Base-by-base conservation (phyloP, 1,140 invertebrate genomes). In the Lysiphlebus fabarum region DNA sequence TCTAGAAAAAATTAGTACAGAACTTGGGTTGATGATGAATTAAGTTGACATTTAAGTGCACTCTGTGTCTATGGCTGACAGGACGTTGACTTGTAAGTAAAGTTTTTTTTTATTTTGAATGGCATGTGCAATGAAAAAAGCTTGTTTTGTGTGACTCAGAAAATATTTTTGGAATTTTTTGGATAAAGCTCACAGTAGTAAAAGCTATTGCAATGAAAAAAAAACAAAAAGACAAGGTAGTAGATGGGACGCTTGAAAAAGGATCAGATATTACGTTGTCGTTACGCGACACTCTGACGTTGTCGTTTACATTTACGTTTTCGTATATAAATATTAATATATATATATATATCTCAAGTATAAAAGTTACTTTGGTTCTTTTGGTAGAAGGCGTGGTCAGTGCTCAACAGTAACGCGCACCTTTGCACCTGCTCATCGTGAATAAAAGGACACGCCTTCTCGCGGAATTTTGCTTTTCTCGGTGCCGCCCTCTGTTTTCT, bases 401-500 rank as follows among this genome's bases (percentile, higher is more conserved):
- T 66, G 72, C 69, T 70, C 70, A 38, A 55, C 38, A 40, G 48
- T 51, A 42, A 64, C 74, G 75, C 76, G 74, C 76, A 79, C 77
- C 77, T 78, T 77, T 70, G 70, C 74, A 78, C 77, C 77, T 77
- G 77, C 67, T 71, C 69, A 69, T 70, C 71, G 66, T 66, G 56
- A 47, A 1, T 40, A n/a, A 51, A n/a, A 70, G 71, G 76, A 76
- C 76, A 77, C 76, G 77, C 77, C 63, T 76, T 75, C 73, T 64
- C 67, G 67, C 67, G 66, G 67, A 75, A 70, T 71, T 70, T 72
- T 63, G 61, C 64, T 62, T 68, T 73, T 76, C 72, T 38, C 34
- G 26, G 11, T 51, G 49, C 34, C 49, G 49, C 49, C 49, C 49
- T 11, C 49, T 11, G 48, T 43, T 58, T 42, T 51, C 12, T 17